Base-by-base conservation (phyloP, 2,797 vertebrate species). In the Helarctos malayanus region DNA sequence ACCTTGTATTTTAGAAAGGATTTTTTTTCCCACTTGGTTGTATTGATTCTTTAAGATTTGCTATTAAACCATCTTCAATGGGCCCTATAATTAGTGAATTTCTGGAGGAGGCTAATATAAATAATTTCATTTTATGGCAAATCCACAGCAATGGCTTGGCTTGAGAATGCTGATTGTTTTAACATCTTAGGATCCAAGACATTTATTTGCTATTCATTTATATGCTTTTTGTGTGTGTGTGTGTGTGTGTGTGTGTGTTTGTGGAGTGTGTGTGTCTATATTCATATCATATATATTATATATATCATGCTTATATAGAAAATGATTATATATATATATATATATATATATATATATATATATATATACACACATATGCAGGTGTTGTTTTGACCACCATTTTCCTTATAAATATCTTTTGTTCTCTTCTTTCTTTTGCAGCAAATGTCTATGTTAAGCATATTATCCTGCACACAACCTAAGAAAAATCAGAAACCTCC, bases 1-100 rank as follows among this genome's bases (percentile, higher is more conserved):
- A 90, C 89, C 81, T 76, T 29, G 3, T 35, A 41, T 47, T 95
- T 84, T 75, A 88, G 59, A 82, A 89, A 76, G 11, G 73, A 54
- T 19, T 38, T 54, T 93, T 79, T 84, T 0, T 27, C 35, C 52
- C 10, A 69, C 18, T 88, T 93, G 23, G 16, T 81, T 92, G 19
- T 94, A 91, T 79, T 82, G 52, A 88, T 96, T 95, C 49, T 91
- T 76, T 61, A 96, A 84, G 27, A 96, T 86, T 73, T 82, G 4
- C 32, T 84, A 91, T 91, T 92, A 83, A 95, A n/a, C 23, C 3
- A 12, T 45, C 15, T 92, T 83, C 32, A 84, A 2, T 88, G 11
- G 38, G 8, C 38, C 25, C 52, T 65, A 14, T 59, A 86, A 61
- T 49, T 76, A 45, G 47, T 68, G 14, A 38, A 41, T 8, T 47